Evolutionary conservation across 2,113 vertebrate genomes (phyloP), one percentile per base, ranked within the genome.

Genomic region (Mesoclemmys tuberculata): DNA sequence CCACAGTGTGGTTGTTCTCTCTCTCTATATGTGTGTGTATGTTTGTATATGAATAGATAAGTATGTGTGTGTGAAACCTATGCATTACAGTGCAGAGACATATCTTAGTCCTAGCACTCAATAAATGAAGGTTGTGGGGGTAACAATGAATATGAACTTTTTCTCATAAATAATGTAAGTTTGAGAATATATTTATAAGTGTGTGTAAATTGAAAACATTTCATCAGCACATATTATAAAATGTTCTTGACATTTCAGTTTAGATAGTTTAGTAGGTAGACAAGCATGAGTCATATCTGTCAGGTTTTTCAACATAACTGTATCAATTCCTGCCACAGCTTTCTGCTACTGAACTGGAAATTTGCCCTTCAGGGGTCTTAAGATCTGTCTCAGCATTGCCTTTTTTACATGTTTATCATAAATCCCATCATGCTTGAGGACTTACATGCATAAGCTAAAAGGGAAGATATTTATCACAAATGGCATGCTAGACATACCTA

Each of bases 211-310:
- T 77, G 48, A 92, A 94, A 93, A 90, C 55, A 31, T 79, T 56
- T 48, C 24, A 94, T 54, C 7, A 4, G 88, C 89, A 21, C 3
- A 68, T 80, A 88, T 88, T 96, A 74, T 26, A 90, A 38, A 90
- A 84, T 55, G 24, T 7, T 88, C 61, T 92, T 93, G 94, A 90
- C 82, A 91, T 94, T 96, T 95, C 54, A 41, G 49, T 96, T 88
- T 93, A 71, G 31, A 81, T 55, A 41, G 79, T 71, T 96, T 75
- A 84, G 79, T 79, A 96, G 56, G 55, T 51, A n/a, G 16, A 51
- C 31, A 91, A 71, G 27, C 48, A 85, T 89, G 75, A 90, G 48
- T 82, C 49, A 56, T 56, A 74, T 82, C 52, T 88, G 85, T 82
- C 82, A 90, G 55, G 35, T 84, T 92, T 92, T 88, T 93, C 26